Base-by-base conservation (phyloP, 2,888 invertebrate genomes). In the Dasysyrphus tricinctus region DNA sequence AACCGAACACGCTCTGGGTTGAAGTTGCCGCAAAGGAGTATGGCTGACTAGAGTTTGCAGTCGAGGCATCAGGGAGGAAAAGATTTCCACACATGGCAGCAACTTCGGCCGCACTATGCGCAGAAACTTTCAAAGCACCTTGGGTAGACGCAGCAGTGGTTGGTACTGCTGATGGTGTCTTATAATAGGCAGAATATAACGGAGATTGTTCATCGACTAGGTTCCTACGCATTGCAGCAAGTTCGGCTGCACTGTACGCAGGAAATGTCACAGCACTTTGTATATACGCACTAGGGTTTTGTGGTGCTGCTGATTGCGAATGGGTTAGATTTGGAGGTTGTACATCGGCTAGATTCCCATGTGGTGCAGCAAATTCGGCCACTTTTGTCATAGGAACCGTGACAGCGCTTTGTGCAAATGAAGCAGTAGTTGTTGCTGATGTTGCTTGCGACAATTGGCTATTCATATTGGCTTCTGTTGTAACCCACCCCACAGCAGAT, bases 391-490 rank as follows among this genome's bases (percentile, higher is more conserved):
- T 19, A 51, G 49, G 12, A 16, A 16, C 12, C 5, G 4, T 34
- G 19, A n/a, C 9, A n/a, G 29, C 32, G 6, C 16, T 39, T 57
- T 67, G n/a, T n/a, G 3, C 34, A 49, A 37, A 0, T 29, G 39
- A 2, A 56, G 24, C 19, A 65, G 11, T 11, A 65, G 47, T 59
- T 67, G 56, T 37, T 56, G 34, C 32, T 7, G n/a, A 1, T 34
- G 34, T 3, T 56, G n/a, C 16, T 56, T 32, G 56, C 9, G 34
- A 56, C 2, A 16, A 56, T 70, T 16, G 42, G 73, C 59, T 8
- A 11, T 59, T 16, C 42, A 73, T 8, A 39, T 49, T 69, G 49
- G 57, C 32, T 57, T 49, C 39, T 69, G 6, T 42, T 32, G 32
- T 39, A 6, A 39, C 59, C 39, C 2, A 59, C 37, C 39, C 12